phyloP scores from a whole-genome alignment of 64 coral and sea anemone species.

The Anthopleura sola region DNA sequence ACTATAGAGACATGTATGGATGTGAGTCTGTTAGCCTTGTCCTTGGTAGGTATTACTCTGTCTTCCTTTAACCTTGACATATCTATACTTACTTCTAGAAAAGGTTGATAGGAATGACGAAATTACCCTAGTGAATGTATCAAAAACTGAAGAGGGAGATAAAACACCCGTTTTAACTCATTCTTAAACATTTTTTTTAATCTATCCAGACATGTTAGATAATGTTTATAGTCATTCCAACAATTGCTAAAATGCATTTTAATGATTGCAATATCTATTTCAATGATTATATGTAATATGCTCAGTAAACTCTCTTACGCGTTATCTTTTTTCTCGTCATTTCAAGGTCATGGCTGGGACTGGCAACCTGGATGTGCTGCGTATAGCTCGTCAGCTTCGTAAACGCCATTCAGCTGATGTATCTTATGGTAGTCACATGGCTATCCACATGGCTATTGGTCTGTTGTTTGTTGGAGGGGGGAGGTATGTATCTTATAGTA shows the following conservation, averaged over 20 bases:
- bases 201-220: too few species aligned
- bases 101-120: too few species aligned
- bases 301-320: too few species aligned
- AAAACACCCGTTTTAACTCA: too few species aligned
- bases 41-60: constrained; percentile 59
- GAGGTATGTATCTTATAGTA: constrained; percentile 88
- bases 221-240: too few species aligned
- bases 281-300: too few species aligned
- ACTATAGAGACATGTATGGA: constrained; percentile 88
- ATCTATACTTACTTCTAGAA: too few species aligned
- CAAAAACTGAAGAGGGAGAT: too few species aligned
- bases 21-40: constrained; percentile 65
- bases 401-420: constrained; percentile 83
- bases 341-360: constrained; percentile 96
- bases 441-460: constrained; percentile 92
- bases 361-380: constrained; percentile 87
- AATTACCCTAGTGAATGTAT: too few species aligned
- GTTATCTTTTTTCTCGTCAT: not conserved
- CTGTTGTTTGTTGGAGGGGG: constrained; percentile 82
- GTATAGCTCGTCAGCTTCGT: constrained; percentile 83
- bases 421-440: constrained; percentile 97
- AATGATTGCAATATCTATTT: too few species aligned
- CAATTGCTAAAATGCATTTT: too few species aligned
- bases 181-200: too few species aligned
- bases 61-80: not conserved